Evolutionary conservation across 2,888 invertebrate species (phyloP).

Genomic region (Dolichopus griseipennis): DNA sequence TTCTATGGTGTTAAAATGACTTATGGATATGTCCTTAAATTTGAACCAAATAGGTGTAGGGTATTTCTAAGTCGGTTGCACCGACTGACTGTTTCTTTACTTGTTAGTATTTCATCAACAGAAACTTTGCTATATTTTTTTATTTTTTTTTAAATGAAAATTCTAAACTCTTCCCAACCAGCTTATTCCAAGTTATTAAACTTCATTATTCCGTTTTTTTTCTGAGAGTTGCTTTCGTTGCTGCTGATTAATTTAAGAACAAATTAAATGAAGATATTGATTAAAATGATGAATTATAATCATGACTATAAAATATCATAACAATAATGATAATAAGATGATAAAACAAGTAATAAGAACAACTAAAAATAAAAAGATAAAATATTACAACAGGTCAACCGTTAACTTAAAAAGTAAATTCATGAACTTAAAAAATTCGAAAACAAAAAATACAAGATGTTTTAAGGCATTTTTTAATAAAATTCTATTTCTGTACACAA

Average conservation of each 20-base stretch:
- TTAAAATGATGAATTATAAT: too few species aligned
- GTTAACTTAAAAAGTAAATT: neutral
- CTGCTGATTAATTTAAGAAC: neutral
- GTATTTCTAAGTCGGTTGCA: too few species aligned
- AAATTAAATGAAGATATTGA: neutral
- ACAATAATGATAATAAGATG: neutral
- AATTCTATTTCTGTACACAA: too few species aligned
- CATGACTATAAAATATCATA: neutral
- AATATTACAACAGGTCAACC: neutral
- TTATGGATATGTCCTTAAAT: too few species aligned
- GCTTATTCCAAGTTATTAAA: slow-evolving; percentile 6
- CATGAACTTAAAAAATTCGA: neutral
- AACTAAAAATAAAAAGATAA: neutral
- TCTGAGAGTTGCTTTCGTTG: neutral
- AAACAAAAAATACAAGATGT: neutral
- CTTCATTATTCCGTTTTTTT: neutral
- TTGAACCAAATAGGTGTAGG: too few species aligned
- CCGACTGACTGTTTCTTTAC: too few species aligned
- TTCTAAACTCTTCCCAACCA: neutral
- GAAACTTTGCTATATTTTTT: too few species aligned
- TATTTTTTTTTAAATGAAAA: neutral
- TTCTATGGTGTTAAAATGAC: too few species aligned
- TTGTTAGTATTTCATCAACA: too few species aligned
- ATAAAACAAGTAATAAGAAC: neutral
- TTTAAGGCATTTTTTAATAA: too few species aligned